Percentiles rank a stretch among this genome's conserved stretches.
These are phyloP conservation scores for Plagodis pulveraria DNA, from an alignment of 2,888 invertebrate genomes.

Conservation along the genomic window DNA sequence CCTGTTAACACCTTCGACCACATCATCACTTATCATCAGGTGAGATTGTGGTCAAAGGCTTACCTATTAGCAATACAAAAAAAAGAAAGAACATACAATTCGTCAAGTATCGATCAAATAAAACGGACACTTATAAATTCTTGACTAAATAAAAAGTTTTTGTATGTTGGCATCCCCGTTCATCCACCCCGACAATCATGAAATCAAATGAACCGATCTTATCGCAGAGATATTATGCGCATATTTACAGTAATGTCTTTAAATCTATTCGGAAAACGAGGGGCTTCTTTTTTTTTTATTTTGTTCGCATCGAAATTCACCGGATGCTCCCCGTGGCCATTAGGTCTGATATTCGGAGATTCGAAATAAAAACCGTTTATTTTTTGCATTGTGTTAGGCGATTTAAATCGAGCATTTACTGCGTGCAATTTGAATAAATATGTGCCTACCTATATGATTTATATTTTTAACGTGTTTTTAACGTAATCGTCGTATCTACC, in stretches of 20 bases:
- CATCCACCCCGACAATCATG: slow-evolving; percentile 27
- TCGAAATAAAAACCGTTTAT: neutral
- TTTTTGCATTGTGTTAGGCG: slow-evolving; percentile 4
- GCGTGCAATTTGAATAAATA: too few species aligned
- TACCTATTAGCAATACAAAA: too few species aligned
- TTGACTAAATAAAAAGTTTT: slow-evolving; percentile 7
- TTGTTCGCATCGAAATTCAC: slow-evolving; percentile 24
- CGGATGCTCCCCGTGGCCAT: slow-evolving; percentile 26
- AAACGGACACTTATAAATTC: neutral
- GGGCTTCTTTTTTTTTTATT: slow-evolving; percentile 33
- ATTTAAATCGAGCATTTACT: neutral
- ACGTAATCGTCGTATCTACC: too few species aligned
- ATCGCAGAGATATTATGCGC: slow-evolving; percentile 53
- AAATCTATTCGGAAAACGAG: slow-evolving; percentile 56
- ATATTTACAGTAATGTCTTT: slow-evolving; percentile 56
- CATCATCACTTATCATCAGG: too few species aligned
- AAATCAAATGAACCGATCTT: slow-evolving; percentile 48
- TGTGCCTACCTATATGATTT: too few species aligned
- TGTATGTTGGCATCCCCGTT: slow-evolving; percentile 4
- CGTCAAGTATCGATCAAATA: too few species aligned
- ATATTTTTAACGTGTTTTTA: too few species aligned
- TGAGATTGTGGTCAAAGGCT: too few species aligned
- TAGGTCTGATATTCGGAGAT: slow-evolving; percentile 7
- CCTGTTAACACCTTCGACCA: too few species aligned
- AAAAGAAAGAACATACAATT: too few species aligned